Percentiles rank a stretch among this genome's conserved stretches.
Conservation (phyloP, 2,888 invertebrate species). For the Allacma fusca region DNA sequence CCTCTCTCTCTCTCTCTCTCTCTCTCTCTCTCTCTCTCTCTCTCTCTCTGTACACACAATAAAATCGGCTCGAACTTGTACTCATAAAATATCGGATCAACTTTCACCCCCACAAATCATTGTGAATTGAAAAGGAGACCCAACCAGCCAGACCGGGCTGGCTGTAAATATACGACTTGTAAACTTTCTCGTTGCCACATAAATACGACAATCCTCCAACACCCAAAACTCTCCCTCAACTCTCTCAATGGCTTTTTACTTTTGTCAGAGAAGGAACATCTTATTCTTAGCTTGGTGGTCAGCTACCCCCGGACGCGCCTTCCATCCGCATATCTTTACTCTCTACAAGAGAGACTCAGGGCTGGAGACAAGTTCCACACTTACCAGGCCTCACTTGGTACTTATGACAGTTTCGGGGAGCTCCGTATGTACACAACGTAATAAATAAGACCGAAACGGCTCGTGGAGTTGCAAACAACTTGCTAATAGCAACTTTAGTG, state of each 20-base stretch:
- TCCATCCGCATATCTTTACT: too few species aligned
- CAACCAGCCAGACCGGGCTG: conserved; percentile 36
- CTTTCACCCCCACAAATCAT: conserved; percentile 55
- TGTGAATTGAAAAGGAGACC: conserved; percentile 48
- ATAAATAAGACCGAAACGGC: conserved; percentile 1
- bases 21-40: conserved; percentile 25
- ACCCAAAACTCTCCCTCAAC: conserved; percentile 11
- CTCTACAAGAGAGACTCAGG: too few species aligned
- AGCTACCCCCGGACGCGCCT: too few species aligned
- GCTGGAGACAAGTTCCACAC: too few species aligned
- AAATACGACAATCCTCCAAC: conserved; percentile 46
- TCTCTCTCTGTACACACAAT: conserved; percentile 47
- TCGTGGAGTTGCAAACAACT: conserved; percentile 10
- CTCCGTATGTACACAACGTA: neutral
- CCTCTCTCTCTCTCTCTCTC: conserved; percentile 25
- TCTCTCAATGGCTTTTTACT: conserved; percentile 11
- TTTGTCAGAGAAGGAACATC: neutral
- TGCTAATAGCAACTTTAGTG: conserved; percentile 12
- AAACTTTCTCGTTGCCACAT: conserved; percentile 51
- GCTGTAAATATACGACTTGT: conserved; percentile 51
- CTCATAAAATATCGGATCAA: conserved; percentile 56
- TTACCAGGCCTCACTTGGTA: neutral
- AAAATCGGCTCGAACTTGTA: conserved; percentile 48
- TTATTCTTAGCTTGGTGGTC: neutral
- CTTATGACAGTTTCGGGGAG: neutral